A percentile compares a stretch with the other conserved stretches of the same genome.
Evolutionary conservation across 2,797 vertebrate species (phyloP).

Genomic region (Mus spretus): DNA sequence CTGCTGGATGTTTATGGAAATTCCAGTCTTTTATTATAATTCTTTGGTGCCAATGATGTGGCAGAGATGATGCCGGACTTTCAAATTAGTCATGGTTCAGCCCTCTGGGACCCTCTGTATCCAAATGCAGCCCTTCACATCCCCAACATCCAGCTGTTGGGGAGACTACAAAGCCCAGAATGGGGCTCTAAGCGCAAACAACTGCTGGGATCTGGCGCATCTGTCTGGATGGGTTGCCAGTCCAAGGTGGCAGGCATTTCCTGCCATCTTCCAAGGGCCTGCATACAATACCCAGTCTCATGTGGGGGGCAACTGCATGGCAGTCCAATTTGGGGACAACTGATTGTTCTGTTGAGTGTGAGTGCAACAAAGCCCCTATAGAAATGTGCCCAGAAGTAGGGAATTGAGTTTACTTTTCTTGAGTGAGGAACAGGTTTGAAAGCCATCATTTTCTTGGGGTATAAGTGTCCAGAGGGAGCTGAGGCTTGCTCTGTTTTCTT

Average conservation of each 20-base stretch:
- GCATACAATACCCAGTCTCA: background rate
- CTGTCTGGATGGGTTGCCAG: background rate
- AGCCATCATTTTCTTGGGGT: background rate
- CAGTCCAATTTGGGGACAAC: background rate
- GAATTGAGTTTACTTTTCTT: background rate
- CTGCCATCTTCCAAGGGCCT: rapidly evolving
- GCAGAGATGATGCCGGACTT: conserved; percentile 15
- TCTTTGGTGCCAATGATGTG: conserved; percentile 66
- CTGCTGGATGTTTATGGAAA: conserved; percentile 74
- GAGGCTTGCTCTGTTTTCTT: conserved; percentile 56
- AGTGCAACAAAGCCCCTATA: background rate
- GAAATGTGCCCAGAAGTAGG: background rate
- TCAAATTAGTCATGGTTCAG: conserved; percentile 70
- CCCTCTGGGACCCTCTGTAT: conserved; percentile 62
- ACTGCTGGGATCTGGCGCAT: background rate
- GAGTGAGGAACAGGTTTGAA: background rate
- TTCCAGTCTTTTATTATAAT: conserved; percentile 75
- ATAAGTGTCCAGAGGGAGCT: background rate
- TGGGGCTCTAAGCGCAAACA: background rate
- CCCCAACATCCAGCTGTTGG: background rate
- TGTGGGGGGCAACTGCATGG: rapidly evolving
- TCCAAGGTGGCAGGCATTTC: background rate
- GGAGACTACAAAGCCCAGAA: background rate
- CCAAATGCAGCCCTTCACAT: background rate
- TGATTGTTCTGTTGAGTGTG: background rate